Conservation (phyloP, 2,113 vertebrate genomes). For the Microtus ochrogaster region DNA sequence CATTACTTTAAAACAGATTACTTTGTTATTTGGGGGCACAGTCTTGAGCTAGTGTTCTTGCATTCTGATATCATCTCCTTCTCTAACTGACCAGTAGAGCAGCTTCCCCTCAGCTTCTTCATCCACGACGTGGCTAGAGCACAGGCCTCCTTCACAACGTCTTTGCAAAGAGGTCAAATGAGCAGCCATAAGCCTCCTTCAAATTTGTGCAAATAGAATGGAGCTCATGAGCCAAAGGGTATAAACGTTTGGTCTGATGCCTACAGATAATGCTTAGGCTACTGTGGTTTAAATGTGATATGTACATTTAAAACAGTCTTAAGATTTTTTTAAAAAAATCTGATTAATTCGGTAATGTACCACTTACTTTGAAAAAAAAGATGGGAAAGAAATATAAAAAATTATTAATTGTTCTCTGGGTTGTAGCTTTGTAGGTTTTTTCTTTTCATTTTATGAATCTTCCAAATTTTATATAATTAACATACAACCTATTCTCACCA, state of each 20-base stretch:
- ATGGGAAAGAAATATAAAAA: not conserved
- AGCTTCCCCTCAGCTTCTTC: not conserved
- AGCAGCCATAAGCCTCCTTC: too few species aligned
- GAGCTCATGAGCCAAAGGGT: too few species aligned
- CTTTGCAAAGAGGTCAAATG: too few species aligned
- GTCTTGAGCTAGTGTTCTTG: not conserved
- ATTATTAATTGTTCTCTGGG: not conserved
- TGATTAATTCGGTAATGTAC: not conserved
- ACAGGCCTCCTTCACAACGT: too few species aligned
- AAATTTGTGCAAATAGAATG: not conserved
- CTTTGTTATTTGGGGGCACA: not conserved
- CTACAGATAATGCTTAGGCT: not conserved
- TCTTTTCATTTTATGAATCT: not conserved
- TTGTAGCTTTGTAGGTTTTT: not conserved
- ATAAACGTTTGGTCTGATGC: not conserved
- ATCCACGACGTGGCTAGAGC: not conserved
- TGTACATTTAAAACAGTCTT: not conserved
- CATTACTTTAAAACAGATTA: not conserved
- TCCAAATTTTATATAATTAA: slow-evolving; percentile 5
- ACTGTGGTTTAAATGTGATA: not conserved
- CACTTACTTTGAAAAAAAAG: slow-evolving; percentile 9
- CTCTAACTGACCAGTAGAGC: not conserved
- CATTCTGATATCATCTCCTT: not conserved
- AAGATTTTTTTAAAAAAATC: not conserved
- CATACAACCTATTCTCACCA: not conserved